Evolutionary conservation across 2,113 vertebrate species (phyloP), one percentile per base, ranked within the genome.

Genomic region (Catagonus wagneri): DNA sequence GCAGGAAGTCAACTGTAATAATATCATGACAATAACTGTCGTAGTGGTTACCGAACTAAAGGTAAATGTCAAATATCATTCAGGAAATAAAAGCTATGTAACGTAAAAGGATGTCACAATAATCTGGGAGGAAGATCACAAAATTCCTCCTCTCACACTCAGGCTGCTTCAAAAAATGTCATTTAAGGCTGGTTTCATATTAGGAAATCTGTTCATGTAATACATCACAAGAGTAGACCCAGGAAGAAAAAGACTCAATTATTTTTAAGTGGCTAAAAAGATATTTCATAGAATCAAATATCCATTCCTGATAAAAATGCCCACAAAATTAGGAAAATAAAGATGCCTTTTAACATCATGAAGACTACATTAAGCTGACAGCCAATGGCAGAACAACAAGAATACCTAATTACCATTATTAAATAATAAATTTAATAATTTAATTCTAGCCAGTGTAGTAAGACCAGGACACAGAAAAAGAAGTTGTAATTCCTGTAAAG

Each of bases 311-410:
- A 63, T 58, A 93, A 72, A 86, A 87, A 65, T 39, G 66, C 27
- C 39, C 83, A 69, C 10, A 88, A 72, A 93, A 69, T 89, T 87
- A 87, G 79, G 61, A 97, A 89, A 93, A 75, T 15, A 29, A 90
- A 50, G 20, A 52, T 58, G 39, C 3, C 44, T 52, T 71, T 95
- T 78, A 89, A 78, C 23, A 85, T 36, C 25, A 69, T 17, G 27
- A 61, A 79, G 36, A n/a, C 1, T 29, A 32, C 25, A 23, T 61
- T 63, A 83, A 90, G 83, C 32, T 60, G 60, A 72, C 1, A 92
- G 29, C 50, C n/a, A 85, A 39, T 5, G 15, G 27, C 22, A 89
- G 32, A 76, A 50, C 25, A 75, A 69, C 29, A 15, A 93, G 58
- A 76, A 75, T 7, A 34, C 20, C 4, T 89, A 56, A 90, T 71